Evolutionary conservation across 2,888 invertebrate genomes (phyloP), one percentile per base, ranked within the genome.

Genomic region (Melieria omissa): DNA sequence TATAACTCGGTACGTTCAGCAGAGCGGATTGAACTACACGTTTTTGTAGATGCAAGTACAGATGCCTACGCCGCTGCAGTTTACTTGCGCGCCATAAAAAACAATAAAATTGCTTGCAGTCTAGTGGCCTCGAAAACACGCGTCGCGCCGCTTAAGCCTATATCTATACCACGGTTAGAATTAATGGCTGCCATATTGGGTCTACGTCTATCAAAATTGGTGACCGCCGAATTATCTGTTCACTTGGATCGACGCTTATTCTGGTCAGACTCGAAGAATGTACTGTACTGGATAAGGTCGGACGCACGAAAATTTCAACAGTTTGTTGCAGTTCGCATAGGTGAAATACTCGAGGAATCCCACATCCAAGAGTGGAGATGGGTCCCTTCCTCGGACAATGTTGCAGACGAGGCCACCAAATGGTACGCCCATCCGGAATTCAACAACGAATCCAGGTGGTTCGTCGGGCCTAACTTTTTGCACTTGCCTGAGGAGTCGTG

Each of bases 391-490:
- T 47, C 63, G 3, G 41, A 62, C 6, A 74, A 76, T 12, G 62
- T 74, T 45, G 71, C 70, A 1, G 73, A 74, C 42, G 71, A 74
- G 1, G 66, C 61, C 7, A 73, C 72, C 10, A 76, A 73, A 49
- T 72, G 72, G 72, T 68, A 69, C 6, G 66, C 61, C 12, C 16
- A 65, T 2, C 42, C 41, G 12, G 58, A 70, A 9, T 58, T 70
- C 42, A 44, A 63, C 9, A 29, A 12, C 41, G 16, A 58, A 8
- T 65, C 54, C 8, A 46, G 69, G 54, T 65, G 71, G 70, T 73
- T 70, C 12, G 62, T 62, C 9, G 62, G 73, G n/a, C 70, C 73
- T 47, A 10, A 66, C 42, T 66, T 66, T 44, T 45, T 70, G 14
- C 3, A 4, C 10, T n/a, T 54, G 14, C 14, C 64, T 5, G 54